Conservation (phyloP, 2,113 vertebrate species). For the Clinocottus analis region DNA sequence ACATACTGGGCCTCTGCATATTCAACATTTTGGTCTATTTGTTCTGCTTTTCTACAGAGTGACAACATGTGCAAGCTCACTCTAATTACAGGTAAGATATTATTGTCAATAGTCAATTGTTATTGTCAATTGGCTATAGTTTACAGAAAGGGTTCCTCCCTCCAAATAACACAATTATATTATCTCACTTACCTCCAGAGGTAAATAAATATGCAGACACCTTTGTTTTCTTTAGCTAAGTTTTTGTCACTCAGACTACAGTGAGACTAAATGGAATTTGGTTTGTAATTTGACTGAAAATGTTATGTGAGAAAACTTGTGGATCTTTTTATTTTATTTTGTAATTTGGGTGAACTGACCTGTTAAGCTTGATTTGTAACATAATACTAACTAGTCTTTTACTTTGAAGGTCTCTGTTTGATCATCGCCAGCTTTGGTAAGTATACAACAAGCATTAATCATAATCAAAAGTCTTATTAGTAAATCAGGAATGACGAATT, state of each 20-base stretch:
- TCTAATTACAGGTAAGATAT: constrained; percentile 46
- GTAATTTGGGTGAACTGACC: not conserved
- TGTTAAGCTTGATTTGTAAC: not conserved
- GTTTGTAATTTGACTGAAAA: no score
- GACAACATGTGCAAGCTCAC: constrained; percentile 35
- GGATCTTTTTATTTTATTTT: not conserved
- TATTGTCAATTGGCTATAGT: not conserved
- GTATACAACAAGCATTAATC: not conserved
- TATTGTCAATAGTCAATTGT: no score
- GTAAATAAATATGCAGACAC: no score
- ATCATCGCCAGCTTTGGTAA: constrained; percentile 38
- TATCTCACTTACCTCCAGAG: no score
- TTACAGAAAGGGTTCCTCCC: not conserved
- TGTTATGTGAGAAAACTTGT: no score
- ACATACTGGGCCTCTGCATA: not conserved
- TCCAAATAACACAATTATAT: no score
- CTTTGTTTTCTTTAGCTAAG: no score
- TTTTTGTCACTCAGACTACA: no score
- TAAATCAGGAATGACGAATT: not conserved
- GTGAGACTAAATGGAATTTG: no score
- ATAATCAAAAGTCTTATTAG: not conserved
- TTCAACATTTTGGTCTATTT: not conserved
- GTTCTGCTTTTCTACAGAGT: constrained; percentile 11
- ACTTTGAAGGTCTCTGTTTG: constrained; percentile 33
- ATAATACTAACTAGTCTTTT: not conserved